Base-by-base conservation (phyloP, 2,113 vertebrate genomes). In the Lates calcarifer region DNA sequence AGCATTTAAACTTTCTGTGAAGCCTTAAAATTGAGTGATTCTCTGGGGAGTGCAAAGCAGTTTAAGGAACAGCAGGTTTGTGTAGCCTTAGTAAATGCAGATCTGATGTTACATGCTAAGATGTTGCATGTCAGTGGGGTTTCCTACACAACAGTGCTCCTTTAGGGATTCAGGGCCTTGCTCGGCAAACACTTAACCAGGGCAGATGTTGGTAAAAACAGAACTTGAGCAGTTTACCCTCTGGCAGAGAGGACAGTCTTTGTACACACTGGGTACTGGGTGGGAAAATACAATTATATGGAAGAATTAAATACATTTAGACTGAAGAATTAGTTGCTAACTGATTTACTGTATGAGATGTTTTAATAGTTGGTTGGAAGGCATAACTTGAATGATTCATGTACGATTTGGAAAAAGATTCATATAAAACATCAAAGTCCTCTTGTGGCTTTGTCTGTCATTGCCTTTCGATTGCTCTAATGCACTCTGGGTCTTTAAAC, bases 401-500 rank as follows among this genome's bases (percentile, higher is more conserved):
- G n/a, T 58, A 29, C 49, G 24, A 55, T 20, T 66, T 28, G 29
- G 35, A 67, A 75, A 62, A 64, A 41, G 6, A 53, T 51, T 68
- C 9, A 33, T 31, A 33, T 22, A 28, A 14, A 24, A 5, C 56
- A 28, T 75, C 51, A 85, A 74, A 75, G 53, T 47, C 17, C 69
- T 24, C 20, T 17, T 37, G 68, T 20, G 76, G 72, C 22, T 82
- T 84, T 79, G 63, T 82, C 73, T 79, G 69, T 87, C 81, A 74
- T 74, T 77, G 57, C 77, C 77, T 81, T 84, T 82, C 84, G 76
- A 83, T 71, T 61, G 62, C 49, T 57, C 68, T 79, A 86, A 82
- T 82, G 84, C 84, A 78, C 75, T 74, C 67, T 3, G 73, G 73
- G 87, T 82, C 85, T 78, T 84, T 91, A 49, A 90, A 85, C 80